phyloP scores from a whole-genome alignment of 2,113 vertebrate species.

The Telmatochromis brachygnathus region DNA sequence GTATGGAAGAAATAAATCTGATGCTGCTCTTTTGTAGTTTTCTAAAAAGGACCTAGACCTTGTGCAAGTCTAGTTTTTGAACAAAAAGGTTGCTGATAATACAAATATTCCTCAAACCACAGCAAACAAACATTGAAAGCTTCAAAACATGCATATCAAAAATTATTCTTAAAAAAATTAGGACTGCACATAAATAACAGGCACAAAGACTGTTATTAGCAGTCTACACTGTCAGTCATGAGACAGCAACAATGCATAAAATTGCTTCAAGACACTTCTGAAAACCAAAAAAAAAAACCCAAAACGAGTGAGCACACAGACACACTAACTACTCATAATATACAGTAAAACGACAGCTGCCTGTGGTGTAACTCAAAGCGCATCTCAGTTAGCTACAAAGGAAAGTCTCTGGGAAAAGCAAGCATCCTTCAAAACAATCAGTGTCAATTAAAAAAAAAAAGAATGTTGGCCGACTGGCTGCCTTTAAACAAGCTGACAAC shows the following conservation, averaged over 20 bases:
- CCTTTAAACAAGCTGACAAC: not conserved
- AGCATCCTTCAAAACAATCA: not conserved
- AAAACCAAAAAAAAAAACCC: accelerated
- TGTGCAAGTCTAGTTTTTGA: not conserved
- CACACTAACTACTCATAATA: not conserved
- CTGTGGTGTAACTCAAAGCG: not conserved
- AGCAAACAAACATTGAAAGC: not conserved
- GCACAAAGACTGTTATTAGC: not conserved
- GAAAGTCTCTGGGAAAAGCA: not conserved
- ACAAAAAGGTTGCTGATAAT: not conserved
- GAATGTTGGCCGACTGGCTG: too few relatives aligned
- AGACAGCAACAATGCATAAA: not conserved
- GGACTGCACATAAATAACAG: not conserved
- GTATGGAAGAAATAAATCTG: not conserved
- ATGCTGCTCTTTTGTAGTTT: not conserved
- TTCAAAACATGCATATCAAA: not conserved
- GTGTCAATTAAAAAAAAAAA: not conserved
- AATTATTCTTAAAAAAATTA: too few relatives aligned
- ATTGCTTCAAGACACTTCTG: not conserved
- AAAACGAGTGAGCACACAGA: not conserved
- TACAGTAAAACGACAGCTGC: not conserved
- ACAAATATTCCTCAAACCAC: not conserved
- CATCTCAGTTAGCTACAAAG: not conserved
- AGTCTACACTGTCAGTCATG: not conserved
- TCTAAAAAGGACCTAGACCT: not conserved